These are phyloP conservation scores for Pseudopleuronectes americanus DNA, from an alignment of 2,797 vertebrate genomes.

Conservation along the genomic window DNA sequence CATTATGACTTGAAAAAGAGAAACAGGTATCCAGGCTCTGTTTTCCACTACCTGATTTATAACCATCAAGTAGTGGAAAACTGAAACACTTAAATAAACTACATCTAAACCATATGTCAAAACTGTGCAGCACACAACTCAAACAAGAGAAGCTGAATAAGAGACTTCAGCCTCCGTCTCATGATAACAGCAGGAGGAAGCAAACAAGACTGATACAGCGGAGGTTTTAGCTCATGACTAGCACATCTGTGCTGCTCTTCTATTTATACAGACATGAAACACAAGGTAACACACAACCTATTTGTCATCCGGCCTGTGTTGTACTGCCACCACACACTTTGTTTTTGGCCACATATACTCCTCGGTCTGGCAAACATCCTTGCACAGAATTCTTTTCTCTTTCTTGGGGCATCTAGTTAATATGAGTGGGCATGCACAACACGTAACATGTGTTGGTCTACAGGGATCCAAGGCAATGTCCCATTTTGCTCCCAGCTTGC, in stretches of 20 bases:
- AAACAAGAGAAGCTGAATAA: background rate
- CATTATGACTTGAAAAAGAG: background rate
- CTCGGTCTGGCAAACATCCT: background rate
- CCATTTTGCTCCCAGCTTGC: constrained; percentile 59
- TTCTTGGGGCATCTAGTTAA: constrained; percentile 55
- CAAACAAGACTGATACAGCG: no score
- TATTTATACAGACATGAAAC: constrained; percentile 9
- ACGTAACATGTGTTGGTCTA: constrained; percentile 68
- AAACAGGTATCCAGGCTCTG: background rate
- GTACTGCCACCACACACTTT: background rate
- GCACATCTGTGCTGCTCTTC: constrained; percentile 6
- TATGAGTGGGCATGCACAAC: constrained; percentile 60
- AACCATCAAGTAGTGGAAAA: background rate
- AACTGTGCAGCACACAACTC: background rate
- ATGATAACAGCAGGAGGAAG: background rate
- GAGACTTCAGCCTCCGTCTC: background rate
- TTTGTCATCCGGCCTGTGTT: constrained; percentile 15
- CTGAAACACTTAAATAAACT: background rate
- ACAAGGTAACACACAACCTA: background rate
- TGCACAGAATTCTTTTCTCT: background rate
- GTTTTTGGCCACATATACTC: constrained; percentile 19
- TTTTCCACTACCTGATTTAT: background rate
- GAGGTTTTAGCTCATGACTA: background rate
- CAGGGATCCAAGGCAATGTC: constrained; percentile 58
- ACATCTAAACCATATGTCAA: background rate